Base-by-base conservation (phyloP, 2,797 vertebrate species). In the Helostoma temminkii region DNA sequence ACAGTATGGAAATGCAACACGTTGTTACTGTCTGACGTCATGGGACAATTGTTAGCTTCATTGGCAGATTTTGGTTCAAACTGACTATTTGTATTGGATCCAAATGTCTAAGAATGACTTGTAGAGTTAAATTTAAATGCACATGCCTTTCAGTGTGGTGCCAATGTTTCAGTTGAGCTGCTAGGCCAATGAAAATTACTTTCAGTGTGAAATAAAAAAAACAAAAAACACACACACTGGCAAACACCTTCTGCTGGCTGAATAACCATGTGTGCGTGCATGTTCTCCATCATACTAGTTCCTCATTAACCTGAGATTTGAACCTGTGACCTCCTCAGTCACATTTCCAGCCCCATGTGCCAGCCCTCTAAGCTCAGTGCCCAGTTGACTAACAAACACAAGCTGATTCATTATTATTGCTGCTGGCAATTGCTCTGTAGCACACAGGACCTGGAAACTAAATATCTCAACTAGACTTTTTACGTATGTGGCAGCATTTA, bases 221-320 rank as follows among this genome's bases (percentile, higher is more conserved):
- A 6, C 16, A 2, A 2, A 7, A 19, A 5, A 49, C 6, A 53
- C 47, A 67, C 19, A 36, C 22, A 26, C 36, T 59, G 59, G 54
- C 57, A 58, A n/a, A 67, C 63, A 26, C 39, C 16, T 50, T 63
- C 55, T 42, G 37, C 42, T 63, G 41, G 45, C 65, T 48, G 32
- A 22, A 24, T 24, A 25, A 54, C 46, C 42, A 21, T 53, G 61
- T 58, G 48, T 76, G 36, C 11, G 37, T 54, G 73, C 76, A 75
- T 73, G 73, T 78, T 76, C 71, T 9, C 43, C 52, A 74, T 80
- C 70, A 69, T 68, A 61, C 45, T 64, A 62, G 69, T 78, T 84
- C 52, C 50, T 66, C 66, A 85, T 82, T 84, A 89, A 87, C 84
- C 82, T 84, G 67, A 67, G 74, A 71, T 76, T 41, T 87, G 71